Evolutionary conservation across 2,113 vertebrate genomes (phyloP).

Genomic region (Ophthalmolycus amberensis): DNA sequence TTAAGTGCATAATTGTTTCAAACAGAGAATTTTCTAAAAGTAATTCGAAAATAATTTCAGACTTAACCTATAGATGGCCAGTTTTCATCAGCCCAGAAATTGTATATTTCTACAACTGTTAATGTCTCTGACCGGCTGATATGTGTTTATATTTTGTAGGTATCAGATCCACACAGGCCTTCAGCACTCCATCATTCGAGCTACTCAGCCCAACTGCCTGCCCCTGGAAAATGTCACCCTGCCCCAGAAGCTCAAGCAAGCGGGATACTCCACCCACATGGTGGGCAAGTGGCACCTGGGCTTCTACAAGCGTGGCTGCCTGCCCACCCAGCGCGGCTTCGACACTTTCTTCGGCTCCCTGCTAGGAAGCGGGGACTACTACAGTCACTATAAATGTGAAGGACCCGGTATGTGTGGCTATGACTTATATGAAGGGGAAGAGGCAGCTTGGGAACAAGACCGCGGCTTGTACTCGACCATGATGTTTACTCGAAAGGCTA

Average conservation of each 20-base stretch:
- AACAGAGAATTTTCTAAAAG: not conserved
- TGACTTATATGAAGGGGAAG: conserved; percentile 94
- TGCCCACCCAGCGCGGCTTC: conserved; percentile 95
- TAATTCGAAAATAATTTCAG: not conserved
- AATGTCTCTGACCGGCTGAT: not conserved
- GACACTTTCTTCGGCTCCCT: conserved; percentile 97
- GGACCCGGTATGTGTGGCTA: conserved; percentile 94
- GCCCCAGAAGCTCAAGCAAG: conserved; percentile 94
- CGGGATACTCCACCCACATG: conserved; percentile 96
- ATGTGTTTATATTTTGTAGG: conserved; percentile 76
- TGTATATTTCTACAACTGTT: not conserved
- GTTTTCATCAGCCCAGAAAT: not conserved
- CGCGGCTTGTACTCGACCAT: conserved; percentile 92
- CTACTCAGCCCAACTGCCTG: conserved; percentile 94
- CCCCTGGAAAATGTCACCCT: conserved; percentile 93
- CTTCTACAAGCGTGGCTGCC: conserved; percentile 94
- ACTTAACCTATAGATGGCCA: not conserved
- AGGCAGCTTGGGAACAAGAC: conserved; percentile 94
- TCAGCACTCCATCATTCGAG: conserved; percentile 95
- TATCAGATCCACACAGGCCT: conserved; percentile 99
- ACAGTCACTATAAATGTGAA: conserved; percentile 97
- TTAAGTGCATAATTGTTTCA: not conserved
- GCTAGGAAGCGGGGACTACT: conserved; percentile 95
- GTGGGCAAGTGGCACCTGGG: conserved; percentile 99
- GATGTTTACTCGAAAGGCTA: conserved; percentile 94